Percentiles rank a stretch among this genome's conserved stretches.
phyloP scores from a whole-genome alignment of 2,797 vertebrate genomes.

The Tenualosa thibaudeaui region DNA sequence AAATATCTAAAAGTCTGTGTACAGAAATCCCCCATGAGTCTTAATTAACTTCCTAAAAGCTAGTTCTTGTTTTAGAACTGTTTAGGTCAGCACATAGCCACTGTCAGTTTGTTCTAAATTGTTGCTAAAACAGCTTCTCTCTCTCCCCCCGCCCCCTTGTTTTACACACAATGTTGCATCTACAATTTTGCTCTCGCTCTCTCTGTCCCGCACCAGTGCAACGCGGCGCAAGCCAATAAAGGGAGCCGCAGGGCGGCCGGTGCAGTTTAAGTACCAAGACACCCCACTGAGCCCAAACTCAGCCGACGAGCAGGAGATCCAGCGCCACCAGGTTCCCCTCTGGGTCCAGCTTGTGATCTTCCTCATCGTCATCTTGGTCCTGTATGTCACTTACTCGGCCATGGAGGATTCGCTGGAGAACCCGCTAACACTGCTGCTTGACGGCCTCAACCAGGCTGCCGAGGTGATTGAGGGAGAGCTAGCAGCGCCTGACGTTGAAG shows the following conservation, averaged over 20 bases:
- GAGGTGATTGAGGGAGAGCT: conserved; percentile 11
- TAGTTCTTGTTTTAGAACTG: neutral
- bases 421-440: conserved; percentile 56
- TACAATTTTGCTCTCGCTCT: neutral
- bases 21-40: neutral
- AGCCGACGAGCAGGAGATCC: conserved; percentile 53
- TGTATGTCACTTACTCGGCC: conserved; percentile 70
- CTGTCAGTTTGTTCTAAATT: neutral
- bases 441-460: conserved; percentile 46
- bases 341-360: conserved; percentile 72
- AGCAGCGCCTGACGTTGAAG: neutral
- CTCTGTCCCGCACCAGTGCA: conserved; percentile 58
- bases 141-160: neutral
- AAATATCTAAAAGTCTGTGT: neutral
- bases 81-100: neutral
- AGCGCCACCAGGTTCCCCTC: conserved; percentile 61
- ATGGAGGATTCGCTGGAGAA: conserved; percentile 61
- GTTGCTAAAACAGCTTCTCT: neutral
- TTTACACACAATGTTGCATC: neutral
- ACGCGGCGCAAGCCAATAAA: conserved; percentile 75
- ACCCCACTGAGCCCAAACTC: conserved; percentile 54
- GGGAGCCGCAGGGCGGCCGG: conserved; percentile 67
- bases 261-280: conserved; percentile 64
- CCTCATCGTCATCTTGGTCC: conserved; percentile 64
- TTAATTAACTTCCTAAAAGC: neutral